phyloP scores from a whole-genome alignment of 2,113 vertebrate species.

The Neotoma lepida region DNA sequence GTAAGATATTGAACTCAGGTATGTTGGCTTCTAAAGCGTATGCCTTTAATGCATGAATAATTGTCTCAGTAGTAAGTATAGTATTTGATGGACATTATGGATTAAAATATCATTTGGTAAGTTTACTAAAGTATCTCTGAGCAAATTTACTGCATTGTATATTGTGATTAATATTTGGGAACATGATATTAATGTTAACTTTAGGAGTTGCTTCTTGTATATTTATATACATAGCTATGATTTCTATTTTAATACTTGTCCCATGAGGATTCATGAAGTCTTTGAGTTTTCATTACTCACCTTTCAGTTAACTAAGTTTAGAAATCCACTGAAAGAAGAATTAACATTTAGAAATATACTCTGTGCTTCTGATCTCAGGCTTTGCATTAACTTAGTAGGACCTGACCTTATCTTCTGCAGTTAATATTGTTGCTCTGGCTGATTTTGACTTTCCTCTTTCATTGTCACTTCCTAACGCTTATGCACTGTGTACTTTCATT shows the following conservation, averaged over 20 bases:
- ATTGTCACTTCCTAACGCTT: not conserved
- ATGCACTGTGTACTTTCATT: not conserved
- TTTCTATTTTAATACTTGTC: not conserved
- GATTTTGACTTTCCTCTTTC: not conserved
- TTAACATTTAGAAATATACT: not conserved
- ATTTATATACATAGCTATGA: not conserved
- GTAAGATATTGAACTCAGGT: slow-evolving; percentile 8
- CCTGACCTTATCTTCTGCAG: not conserved
- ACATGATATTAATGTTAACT: not conserved
- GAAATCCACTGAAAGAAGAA: not conserved
- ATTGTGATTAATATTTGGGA: not conserved
- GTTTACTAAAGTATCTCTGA: not conserved
- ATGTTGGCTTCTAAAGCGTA: not conserved
- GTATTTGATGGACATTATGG: not conserved
- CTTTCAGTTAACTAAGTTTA: slow-evolving; percentile 12
- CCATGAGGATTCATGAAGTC: not conserved
- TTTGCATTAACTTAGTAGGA: not conserved
- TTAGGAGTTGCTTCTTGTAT: not conserved
- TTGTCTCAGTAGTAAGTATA: not conserved
- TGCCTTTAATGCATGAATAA: not conserved
- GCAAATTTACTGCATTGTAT: not conserved
- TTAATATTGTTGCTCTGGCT: not conserved
- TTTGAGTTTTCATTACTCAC: slow-evolving; percentile 10
- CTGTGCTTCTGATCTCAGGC: not conserved
- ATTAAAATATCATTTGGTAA: slow-evolving; percentile 26